Evolutionary conservation across 2,888 invertebrate genomes (phyloP).

Genomic region (Coenonympha arcania): DNA sequence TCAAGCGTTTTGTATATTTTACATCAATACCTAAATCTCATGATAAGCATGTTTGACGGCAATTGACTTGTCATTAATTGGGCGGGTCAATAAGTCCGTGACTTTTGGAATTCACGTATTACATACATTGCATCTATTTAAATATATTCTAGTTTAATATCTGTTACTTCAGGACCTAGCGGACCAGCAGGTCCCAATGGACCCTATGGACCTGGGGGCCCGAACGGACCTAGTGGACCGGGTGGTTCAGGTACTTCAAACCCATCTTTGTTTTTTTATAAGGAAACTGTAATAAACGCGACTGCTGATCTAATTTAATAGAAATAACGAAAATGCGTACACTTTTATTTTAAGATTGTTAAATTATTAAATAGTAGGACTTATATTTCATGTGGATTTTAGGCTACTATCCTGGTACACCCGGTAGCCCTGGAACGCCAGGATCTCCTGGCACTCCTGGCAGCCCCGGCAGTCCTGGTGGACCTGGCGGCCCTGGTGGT

Average conservation of each 20-base stretch:
- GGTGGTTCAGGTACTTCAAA: conserved; percentile 11
- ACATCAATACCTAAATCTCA: no score
- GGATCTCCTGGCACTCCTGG: conserved; percentile 25
- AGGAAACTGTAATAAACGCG: no score
- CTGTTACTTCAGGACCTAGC: conserved; percentile 17
- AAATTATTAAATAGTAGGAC: background rate
- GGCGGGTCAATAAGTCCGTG: no score
- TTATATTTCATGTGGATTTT: background rate
- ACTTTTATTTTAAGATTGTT: background rate
- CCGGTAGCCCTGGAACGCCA: conserved; percentile 17
- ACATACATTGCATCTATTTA: background rate
- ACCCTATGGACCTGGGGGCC: conserved; percentile 21
- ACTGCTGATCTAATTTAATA: no score
- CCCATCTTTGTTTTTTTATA: no score
- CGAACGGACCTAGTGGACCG: conserved; percentile 28
- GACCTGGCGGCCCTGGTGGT: conserved; percentile 20
- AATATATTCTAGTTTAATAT: no score
- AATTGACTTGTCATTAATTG: no score
- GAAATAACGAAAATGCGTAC: background rate
- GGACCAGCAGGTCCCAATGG: conserved; percentile 29
- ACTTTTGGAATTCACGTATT: no score
- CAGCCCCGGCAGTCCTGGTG: conserved; percentile 39
- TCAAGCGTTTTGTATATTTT: no score
- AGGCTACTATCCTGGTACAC: conserved; percentile 54
- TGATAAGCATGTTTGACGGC: no score